phyloP scores from a whole-genome alignment of 2,888 invertebrate genomes.

The Diloba caeruleocephala region DNA sequence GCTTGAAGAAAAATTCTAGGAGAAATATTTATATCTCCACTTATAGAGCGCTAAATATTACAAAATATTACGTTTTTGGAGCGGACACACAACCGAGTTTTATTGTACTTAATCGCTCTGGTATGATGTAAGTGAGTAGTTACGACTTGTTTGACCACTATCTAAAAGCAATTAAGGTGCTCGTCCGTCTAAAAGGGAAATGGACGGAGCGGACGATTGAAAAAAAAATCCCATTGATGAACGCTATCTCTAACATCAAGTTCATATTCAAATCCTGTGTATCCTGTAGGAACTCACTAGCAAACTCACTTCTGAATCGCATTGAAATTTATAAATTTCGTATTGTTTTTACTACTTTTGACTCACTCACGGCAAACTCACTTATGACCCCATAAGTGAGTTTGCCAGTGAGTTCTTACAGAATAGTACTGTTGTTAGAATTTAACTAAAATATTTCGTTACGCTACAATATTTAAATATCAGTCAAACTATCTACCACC shows the following conservation, averaged over 20 bases:
- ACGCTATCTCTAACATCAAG: no score
- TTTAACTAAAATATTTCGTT: no score
- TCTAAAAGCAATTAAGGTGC: slow-evolving; percentile 44
- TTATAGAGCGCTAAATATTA: slow-evolving; percentile 27
- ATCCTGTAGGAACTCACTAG: no score
- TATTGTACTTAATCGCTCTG: slow-evolving; percentile 27
- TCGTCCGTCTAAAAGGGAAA: slow-evolving; percentile 28
- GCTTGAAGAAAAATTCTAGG: slow-evolving; percentile 28
- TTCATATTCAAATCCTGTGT: no score
- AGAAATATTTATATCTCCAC: slow-evolving; percentile 21
- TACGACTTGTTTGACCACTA: slow-evolving; percentile 40
- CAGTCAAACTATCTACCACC: not conserved
- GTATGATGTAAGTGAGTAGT: slow-evolving; percentile 35
- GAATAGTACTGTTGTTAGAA: no score
- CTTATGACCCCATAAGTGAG: no score
- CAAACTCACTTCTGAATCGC: no score
- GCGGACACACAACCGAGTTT: slow-evolving; percentile 46
- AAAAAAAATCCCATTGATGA: slow-evolving; percentile 51
- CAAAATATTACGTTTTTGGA: slow-evolving; percentile 27
- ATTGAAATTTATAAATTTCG: no score
- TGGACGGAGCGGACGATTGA: slow-evolving; percentile 34
- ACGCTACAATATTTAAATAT: no score
- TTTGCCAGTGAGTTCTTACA: no score
- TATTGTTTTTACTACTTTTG: no score
- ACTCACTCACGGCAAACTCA: no score